Conservation (phyloP, 2,113 vertebrate genomes). For the Periophthalmodon schlosseri region DNA sequence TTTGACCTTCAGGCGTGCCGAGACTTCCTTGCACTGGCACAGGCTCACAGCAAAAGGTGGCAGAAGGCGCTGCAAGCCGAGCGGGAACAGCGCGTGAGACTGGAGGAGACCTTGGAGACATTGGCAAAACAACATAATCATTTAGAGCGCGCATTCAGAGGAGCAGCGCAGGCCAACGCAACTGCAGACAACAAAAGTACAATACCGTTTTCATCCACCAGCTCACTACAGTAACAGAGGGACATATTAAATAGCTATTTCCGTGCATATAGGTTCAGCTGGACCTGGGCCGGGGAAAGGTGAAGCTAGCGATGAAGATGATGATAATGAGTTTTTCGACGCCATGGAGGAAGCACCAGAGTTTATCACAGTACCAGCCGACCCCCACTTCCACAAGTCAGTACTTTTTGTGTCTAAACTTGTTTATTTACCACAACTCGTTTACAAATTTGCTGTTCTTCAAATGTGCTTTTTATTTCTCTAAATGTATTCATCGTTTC, state of each 20-base stretch:
- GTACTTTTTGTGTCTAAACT: conserved; percentile 17
- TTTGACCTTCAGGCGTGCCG: conserved; percentile 81
- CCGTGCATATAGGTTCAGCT: conserved; percentile 65
- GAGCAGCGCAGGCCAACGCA: conserved; percentile 75
- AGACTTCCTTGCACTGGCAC: conserved; percentile 89
- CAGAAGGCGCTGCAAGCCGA: conserved; percentile 94
- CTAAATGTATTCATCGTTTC: conserved; percentile 11
- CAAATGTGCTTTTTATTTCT: background rate
- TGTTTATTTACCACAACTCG: background rate
- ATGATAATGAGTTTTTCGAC: conserved; percentile 95
- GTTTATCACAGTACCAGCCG: conserved; percentile 88
- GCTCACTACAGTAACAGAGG: background rate
- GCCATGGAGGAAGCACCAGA: conserved; percentile 85
- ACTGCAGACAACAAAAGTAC: conserved; percentile 82
- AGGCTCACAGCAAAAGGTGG: conserved; percentile 93
- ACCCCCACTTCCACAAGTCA: conserved; percentile 92
- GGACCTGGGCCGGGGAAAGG: conserved; percentile 80
- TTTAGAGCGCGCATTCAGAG: conserved; percentile 91
- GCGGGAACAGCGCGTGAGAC: conserved; percentile 88
- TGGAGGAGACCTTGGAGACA: conserved; percentile 95
- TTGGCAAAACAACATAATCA: conserved; percentile 97
- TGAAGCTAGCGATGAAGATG: conserved; percentile 92
- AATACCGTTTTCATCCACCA: background rate
- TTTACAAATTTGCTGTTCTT: background rate
- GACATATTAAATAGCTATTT: background rate